Evolutionary conservation across 2,113 vertebrate genomes (phyloP).

Genomic region (Galbula dea): DNA sequence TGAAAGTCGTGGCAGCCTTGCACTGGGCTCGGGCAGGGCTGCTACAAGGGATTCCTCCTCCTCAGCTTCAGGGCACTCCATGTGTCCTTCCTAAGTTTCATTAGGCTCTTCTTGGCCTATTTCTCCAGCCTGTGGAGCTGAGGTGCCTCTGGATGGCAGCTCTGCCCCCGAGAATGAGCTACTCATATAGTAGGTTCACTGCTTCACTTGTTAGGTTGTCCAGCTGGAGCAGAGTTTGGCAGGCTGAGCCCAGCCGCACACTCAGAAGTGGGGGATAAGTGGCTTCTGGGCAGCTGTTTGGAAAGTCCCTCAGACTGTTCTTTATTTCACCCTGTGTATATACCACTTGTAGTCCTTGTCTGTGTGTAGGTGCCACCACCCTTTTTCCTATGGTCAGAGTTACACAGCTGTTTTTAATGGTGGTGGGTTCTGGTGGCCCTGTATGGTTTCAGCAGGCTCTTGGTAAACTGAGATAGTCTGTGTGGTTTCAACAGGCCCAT

Average conservation of each 20-base stretch:
- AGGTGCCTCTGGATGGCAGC: neutral
- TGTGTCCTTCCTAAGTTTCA: too few relatives aligned
- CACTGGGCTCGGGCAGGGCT: fast-evolving
- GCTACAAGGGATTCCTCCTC: neutral
- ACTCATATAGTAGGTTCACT: fast-evolving
- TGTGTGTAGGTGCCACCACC: neutral
- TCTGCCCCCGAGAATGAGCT: fast-evolving
- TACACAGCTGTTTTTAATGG: neutral
- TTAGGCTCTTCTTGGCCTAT: neutral
- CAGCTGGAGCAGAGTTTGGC: neutral
- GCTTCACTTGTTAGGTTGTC: fast-evolving
- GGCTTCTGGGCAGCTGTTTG: neutral
- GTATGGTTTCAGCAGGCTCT: neutral
- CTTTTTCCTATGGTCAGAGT: neutral
- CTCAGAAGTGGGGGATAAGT: neutral
- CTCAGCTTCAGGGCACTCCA: neutral
- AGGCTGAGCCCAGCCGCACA: fast-evolving
- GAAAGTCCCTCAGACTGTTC: neutral
- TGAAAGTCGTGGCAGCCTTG: fast-evolving
- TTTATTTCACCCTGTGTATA: neutral
- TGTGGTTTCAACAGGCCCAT: neutral
- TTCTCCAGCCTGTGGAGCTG: too few relatives aligned
- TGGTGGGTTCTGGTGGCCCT: neutral
- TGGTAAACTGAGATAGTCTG: neutral
- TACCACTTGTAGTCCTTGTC: too few relatives aligned